Evolutionary conservation across 2,888 invertebrate genomes (phyloP).

Genomic region (Homarus gammarus): DNA sequence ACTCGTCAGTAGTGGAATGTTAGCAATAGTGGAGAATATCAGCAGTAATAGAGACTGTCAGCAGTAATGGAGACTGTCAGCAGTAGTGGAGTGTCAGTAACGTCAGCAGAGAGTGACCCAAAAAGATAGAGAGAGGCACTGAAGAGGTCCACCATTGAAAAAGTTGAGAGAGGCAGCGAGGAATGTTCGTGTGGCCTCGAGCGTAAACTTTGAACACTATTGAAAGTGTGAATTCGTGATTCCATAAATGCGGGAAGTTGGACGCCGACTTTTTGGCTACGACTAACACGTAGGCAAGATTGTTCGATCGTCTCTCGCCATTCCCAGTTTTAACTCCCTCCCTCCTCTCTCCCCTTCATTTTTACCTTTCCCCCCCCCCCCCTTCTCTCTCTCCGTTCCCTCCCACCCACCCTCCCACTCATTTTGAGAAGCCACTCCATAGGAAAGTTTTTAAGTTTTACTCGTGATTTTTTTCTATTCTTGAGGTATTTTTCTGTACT

Average conservation of each 20-base stretch:
- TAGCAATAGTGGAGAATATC: no score
- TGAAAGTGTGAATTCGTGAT: slow-evolving; percentile 46
- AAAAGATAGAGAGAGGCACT: no score
- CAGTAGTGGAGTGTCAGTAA: no score
- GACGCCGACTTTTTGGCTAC: slow-evolving; percentile 26
- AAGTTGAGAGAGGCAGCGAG: slow-evolving; percentile 17
- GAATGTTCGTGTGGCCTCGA: slow-evolving; percentile 9
- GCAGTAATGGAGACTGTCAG: no score
- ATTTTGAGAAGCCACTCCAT: no score
- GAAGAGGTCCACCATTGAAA: slow-evolving; percentile 9
- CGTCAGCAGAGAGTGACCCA: no score
- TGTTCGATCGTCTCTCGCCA: slow-evolving; percentile 10
- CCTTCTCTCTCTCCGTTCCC: slow-evolving; percentile 1
- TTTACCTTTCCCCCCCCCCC: background rate
- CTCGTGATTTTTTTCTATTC: no score
- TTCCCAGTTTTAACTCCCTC: background rate
- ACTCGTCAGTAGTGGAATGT: no score
- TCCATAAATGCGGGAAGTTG: slow-evolving; percentile 40
- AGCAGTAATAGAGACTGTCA: no score
- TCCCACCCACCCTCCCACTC: background rate
- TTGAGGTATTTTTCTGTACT: no score
- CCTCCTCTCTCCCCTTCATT: background rate
- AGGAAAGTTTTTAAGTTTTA: no score
- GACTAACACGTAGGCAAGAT: slow-evolving; percentile 33
- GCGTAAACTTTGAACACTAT: slow-evolving; percentile 46